Conservation (phyloP, 2,113 vertebrate genomes). For the Laticauda colubrina region DNA sequence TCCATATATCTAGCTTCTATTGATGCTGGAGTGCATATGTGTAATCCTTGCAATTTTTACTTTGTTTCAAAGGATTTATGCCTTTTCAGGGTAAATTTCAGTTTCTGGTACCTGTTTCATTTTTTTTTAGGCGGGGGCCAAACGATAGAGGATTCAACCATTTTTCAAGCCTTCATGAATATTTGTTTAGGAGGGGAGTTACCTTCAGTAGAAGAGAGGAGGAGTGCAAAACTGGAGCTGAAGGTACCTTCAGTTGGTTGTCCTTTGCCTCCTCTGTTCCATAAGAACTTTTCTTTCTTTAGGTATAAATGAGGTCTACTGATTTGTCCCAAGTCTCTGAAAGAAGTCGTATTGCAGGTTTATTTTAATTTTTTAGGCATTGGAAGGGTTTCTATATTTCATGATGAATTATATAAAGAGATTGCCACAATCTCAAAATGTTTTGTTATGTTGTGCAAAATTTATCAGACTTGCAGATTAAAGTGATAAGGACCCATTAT, state of each 20-base stretch:
- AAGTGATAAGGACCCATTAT: background rate
- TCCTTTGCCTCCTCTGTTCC: slow-evolving; percentile 67
- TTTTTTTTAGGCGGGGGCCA: slow-evolving; percentile 70
- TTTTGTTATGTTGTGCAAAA: background rate
- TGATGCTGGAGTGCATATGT: slow-evolving; percentile 29
- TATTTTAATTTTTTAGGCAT: background rate
- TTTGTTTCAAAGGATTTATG: slow-evolving; percentile 57
- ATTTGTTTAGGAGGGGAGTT: slow-evolving; percentile 71
- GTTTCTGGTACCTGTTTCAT: slow-evolving; percentile 70
- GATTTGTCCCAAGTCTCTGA: background rate
- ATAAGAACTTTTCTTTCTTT: slow-evolving; percentile 56
- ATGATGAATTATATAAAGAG: slow-evolving; percentile 2
- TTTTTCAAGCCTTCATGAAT: slow-evolving; percentile 72
- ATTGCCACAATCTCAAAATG: background rate
- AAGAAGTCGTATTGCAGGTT: background rate
- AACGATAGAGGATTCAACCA: slow-evolving; percentile 68
- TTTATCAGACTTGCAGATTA: background rate
- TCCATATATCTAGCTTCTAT: slow-evolving; percentile 20
- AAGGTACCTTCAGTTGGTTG: slow-evolving; percentile 62
- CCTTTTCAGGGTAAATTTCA: slow-evolving; percentile 64
- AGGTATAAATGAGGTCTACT: slow-evolving; percentile 40
- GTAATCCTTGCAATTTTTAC: slow-evolving; percentile 46
- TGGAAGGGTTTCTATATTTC: background rate
- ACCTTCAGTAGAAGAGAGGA: slow-evolving; percentile 69
- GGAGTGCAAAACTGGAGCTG: slow-evolving; percentile 66